Conservation (phyloP, 2,888 invertebrate genomes). For the Dichetophora obliterata region DNA sequence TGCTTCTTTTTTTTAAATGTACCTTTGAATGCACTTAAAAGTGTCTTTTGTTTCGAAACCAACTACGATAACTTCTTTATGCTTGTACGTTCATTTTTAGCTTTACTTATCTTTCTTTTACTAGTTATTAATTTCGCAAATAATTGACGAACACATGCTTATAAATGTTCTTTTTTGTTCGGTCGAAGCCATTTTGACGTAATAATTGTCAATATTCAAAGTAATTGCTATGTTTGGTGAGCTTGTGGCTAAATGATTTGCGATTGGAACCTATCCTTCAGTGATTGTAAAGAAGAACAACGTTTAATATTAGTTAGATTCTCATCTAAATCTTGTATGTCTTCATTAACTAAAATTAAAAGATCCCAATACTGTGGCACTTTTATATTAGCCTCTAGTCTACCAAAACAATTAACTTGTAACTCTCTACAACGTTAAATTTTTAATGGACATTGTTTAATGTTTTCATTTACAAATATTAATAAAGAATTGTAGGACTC, state of each 20-base stretch:
- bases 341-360: slow-evolving; percentile 4
- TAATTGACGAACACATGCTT: slow-evolving; percentile 7
- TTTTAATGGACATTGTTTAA: neutral
- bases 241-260: slow-evolving; percentile 1
- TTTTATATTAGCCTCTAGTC: slow-evolving; percentile 21
- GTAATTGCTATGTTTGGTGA: slow-evolving; percentile 1
- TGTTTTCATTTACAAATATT: neutral
- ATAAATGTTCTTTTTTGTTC: slow-evolving; percentile 35
- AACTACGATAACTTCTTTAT: too few relatives aligned
- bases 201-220: neutral
- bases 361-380: slow-evolving; percentile 18
- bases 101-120: too few relatives aligned
- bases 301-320: neutral
- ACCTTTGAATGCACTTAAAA: too few relatives aligned
- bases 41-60: too few relatives aligned
- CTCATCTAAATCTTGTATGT: neutral
- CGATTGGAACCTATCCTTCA: neutral
- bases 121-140: too few relatives aligned
- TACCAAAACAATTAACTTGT: slow-evolving; percentile 19
- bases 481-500: neutral
- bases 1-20: too few relatives aligned
- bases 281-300: neutral
- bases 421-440: slow-evolving; percentile 18
- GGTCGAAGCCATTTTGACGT: slow-evolving; percentile 24
- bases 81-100: too few relatives aligned